Conservation (phyloP, 2,113 vertebrate genomes). For the Passerina amoena region DNA sequence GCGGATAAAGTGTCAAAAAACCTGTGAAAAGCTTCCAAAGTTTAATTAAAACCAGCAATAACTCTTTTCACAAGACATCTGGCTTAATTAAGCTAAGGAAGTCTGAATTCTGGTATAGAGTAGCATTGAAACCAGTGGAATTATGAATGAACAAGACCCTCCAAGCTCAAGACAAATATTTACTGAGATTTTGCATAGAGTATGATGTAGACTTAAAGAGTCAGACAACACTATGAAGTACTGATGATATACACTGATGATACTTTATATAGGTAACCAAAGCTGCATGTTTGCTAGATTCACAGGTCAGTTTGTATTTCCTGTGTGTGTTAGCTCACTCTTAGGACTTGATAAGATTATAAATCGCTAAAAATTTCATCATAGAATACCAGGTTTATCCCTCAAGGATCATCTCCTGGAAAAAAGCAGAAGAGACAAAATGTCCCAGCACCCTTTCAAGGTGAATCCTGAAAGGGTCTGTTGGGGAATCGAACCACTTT, state of each 20-base stretch:
- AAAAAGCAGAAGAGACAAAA: neutral
- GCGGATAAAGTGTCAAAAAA: neutral
- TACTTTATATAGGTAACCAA: neutral
- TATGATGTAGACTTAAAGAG: neutral
- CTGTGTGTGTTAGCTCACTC: neutral
- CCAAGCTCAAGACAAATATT: neutral
- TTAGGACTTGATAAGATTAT: neutral
- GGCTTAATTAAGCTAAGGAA: neutral
- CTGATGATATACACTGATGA: neutral
- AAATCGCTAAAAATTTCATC: neutral
- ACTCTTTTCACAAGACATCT: neutral
- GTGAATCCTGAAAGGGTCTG: neutral
- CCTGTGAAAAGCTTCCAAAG: neutral
- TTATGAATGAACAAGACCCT: neutral
- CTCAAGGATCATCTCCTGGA: neutral
- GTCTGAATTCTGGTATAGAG: neutral
- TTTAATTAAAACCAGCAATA: conserved; percentile 12
- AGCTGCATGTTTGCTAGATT: neutral
- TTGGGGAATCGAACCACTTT: neutral
- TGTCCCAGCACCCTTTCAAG: neutral
- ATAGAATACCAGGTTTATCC: neutral
- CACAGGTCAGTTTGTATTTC: neutral
- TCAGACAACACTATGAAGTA: neutral
- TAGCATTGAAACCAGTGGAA: neutral
- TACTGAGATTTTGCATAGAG: neutral